Conservation (phyloP, 2,113 vertebrate genomes). For the Ciconia maguari region DNA sequence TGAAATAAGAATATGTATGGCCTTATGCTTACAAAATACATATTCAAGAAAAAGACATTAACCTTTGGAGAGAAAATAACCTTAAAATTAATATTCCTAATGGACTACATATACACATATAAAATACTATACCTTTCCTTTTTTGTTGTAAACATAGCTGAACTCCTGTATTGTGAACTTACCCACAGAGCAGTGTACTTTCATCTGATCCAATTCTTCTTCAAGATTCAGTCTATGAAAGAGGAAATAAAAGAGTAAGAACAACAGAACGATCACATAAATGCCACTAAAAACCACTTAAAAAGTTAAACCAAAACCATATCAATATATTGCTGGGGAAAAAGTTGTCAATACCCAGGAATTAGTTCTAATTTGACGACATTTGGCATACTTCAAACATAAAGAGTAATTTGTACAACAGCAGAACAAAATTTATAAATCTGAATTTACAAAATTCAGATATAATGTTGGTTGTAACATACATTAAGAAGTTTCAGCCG, state of each 20-base stretch:
- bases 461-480: background rate
- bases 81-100: background rate
- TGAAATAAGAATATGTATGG: background rate
- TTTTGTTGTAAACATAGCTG: conserved; percentile 72
- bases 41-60: background rate
- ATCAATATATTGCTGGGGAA: background rate
- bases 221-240: conserved; percentile 79
- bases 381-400: background rate
- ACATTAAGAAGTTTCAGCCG: background rate
- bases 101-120: background rate
- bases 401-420: background rate
- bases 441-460: background rate
- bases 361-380: background rate
- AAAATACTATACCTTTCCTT: conserved; percentile 69
- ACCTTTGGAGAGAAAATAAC: background rate
- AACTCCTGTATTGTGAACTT: conserved; percentile 79
- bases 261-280: background rate
- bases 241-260: background rate
- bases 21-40: background rate
- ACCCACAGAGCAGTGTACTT: conserved; percentile 75
- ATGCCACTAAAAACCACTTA: background rate
- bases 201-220: conserved; percentile 84
- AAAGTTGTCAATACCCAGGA: background rate
- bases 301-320: background rate
- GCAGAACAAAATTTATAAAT: background rate